These are phyloP conservation scores for Euzetes globulus DNA, from an alignment of 2,888 invertebrate genomes.

Conservation along the genomic window DNA sequence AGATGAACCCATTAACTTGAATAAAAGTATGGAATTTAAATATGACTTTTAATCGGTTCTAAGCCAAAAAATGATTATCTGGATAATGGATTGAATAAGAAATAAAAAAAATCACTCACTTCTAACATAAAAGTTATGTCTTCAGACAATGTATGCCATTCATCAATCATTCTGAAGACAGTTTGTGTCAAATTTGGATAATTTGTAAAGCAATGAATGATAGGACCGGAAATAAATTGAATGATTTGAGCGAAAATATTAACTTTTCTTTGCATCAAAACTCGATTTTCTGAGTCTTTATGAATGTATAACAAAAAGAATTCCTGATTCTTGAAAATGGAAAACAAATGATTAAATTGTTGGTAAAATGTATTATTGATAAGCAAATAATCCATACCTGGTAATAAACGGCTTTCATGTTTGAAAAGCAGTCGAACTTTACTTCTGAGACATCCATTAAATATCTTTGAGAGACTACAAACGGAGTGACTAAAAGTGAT, in stretches of 20 bases:
- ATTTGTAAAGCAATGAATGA: neutral
- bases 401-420: conserved; percentile 1
- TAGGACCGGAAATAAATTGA: conserved; percentile 28
- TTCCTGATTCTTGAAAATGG: conserved; percentile 24
- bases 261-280: conserved; percentile 24
- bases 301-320: conserved; percentile 29
- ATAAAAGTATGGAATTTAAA: too few species aligned
- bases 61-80: neutral
- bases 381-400: conserved; percentile 22
- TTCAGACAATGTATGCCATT: conserved; percentile 1
- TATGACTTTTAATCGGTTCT: too few species aligned
- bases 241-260: conserved; percentile 15
- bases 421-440: conserved; percentile 7
- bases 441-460: neutral
- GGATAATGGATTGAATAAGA: too few species aligned
- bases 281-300: neutral
- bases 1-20: too few species aligned
- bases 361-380: too few species aligned
- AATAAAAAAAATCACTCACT: neutral
- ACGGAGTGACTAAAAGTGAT: conserved; percentile 27
- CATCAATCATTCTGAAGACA: conserved; percentile 21
- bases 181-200: conserved; percentile 27
- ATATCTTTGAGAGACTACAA: conserved; percentile 23
- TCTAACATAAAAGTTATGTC: conserved; percentile 29
- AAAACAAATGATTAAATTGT: neutral